phyloP scores from a whole-genome alignment of 2,797 vertebrate species.

The Huso huso region DNA sequence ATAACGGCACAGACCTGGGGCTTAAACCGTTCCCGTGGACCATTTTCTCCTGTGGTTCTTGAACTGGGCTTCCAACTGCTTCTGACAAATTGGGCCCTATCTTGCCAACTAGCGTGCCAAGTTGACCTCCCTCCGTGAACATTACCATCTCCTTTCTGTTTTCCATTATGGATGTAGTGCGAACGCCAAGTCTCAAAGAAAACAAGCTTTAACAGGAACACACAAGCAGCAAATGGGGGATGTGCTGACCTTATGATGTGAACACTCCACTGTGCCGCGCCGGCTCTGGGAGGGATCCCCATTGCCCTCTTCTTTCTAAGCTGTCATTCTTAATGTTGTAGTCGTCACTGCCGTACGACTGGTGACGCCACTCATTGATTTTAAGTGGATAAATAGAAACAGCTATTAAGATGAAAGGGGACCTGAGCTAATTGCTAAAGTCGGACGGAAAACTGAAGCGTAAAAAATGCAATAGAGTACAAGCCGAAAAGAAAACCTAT shows the following conservation, averaged over 20 bases:
- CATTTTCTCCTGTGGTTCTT: constrained; percentile 71
- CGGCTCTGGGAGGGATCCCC: constrained; percentile 95
- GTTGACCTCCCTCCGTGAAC: constrained; percentile 77
- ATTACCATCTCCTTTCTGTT: constrained; percentile 83
- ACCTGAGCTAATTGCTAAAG: constrained; percentile 55
- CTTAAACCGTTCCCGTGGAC: constrained; percentile 68
- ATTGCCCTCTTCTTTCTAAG: constrained; percentile 85
- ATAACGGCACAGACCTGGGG: constrained; percentile 62
- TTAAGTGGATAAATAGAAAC: constrained; percentile 82
- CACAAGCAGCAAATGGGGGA: constrained; percentile 33
- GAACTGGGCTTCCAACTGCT: constrained; percentile 59
- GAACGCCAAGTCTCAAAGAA: constrained; percentile 16
- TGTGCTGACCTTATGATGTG: constrained; percentile 83
- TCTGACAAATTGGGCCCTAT: constrained; percentile 69
- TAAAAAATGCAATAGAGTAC: constrained; percentile 3
- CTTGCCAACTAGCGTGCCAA: constrained; percentile 68
- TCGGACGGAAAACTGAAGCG: constrained; percentile 30
- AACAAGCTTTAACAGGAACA: constrained; percentile 24
- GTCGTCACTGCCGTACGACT: constrained; percentile 85
- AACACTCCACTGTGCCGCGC: constrained; percentile 74
- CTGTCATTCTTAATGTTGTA: constrained; percentile 93
- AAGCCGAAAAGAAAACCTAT: neutral
- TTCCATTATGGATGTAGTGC: constrained; percentile 68
- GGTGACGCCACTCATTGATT: constrained; percentile 93
- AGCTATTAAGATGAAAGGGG: constrained; percentile 66